A percentile compares a stretch with the other conserved stretches of the same genome.
Evolutionary conservation across 2,113 vertebrate species (phyloP).

Genomic region (Petromus typicus): DNA sequence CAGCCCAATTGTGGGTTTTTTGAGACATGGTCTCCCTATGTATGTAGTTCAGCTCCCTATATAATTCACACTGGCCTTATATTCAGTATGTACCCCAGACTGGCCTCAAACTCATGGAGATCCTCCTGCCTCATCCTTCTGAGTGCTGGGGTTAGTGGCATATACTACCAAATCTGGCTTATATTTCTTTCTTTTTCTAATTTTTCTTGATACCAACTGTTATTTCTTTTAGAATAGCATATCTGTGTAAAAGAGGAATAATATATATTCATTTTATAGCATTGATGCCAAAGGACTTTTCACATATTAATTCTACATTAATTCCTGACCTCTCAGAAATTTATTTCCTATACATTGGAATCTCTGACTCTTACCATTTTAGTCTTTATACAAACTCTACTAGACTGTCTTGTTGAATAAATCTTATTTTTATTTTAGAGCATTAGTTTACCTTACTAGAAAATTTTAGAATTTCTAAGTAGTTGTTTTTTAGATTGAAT

Average conservation of each 20-base stretch:
- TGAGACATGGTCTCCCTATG: neutral
- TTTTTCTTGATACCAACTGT: too few species aligned
- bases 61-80: neutral
- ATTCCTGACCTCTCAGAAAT: neutral
- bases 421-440: slow-evolving; percentile 27
- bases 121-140: neutral
- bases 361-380: neutral
- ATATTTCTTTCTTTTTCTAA: neutral
- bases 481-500: neutral
- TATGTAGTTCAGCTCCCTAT: neutral
- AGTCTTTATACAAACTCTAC: neutral
- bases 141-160: neutral
- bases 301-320: neutral
- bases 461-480: slow-evolving; percentile 31
- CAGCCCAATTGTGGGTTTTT: neutral
- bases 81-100: neutral
- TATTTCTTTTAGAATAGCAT: slow-evolving; percentile 16
- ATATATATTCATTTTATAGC: neutral
- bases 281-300: neutral
- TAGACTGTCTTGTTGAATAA: neutral
- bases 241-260: neutral
- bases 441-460: slow-evolving; percentile 8
- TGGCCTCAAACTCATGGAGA: neutral
- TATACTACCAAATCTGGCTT: neutral
- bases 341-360: neutral